These are phyloP conservation scores for Tringa solitaria DNA, from an alignment of 2,113 vertebrate genomes.

Conservation along the genomic window DNA sequence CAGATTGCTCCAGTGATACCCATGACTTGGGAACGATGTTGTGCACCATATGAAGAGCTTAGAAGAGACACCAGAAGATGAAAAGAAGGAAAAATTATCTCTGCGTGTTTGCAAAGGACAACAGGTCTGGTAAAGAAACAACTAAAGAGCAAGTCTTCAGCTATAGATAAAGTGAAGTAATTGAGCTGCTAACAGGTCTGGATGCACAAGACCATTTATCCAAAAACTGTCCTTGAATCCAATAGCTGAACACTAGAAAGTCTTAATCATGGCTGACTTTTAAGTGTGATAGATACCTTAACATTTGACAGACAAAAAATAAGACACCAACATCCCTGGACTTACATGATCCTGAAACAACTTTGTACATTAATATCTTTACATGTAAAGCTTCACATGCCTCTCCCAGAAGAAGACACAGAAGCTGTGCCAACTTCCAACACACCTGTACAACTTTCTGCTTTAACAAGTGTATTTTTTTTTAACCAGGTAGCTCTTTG, in stretches of 20 bases:
- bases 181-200: neutral
- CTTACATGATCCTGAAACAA: neutral
- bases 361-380: neutral
- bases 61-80: neutral
- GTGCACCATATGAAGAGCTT: neutral
- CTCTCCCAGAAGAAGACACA: too few relatives aligned
- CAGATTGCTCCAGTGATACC: neutral
- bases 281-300: neutral
- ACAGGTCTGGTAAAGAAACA: neutral
- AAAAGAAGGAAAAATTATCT: neutral
- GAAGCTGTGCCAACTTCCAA: neutral
- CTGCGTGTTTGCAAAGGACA: neutral
- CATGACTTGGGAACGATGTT: neutral
- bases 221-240: neutral
- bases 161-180: neutral
- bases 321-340: neutral
- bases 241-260: neutral
- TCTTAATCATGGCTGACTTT: neutral
- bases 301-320: neutral
- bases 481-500: neutral
- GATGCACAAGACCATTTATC: neutral
- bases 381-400: neutral
- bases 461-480: neutral
- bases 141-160: neutral
- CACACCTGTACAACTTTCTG: neutral